Base-by-base conservation (phyloP, 2,797 vertebrate species). In the Hydrolagus colliei region DNA sequence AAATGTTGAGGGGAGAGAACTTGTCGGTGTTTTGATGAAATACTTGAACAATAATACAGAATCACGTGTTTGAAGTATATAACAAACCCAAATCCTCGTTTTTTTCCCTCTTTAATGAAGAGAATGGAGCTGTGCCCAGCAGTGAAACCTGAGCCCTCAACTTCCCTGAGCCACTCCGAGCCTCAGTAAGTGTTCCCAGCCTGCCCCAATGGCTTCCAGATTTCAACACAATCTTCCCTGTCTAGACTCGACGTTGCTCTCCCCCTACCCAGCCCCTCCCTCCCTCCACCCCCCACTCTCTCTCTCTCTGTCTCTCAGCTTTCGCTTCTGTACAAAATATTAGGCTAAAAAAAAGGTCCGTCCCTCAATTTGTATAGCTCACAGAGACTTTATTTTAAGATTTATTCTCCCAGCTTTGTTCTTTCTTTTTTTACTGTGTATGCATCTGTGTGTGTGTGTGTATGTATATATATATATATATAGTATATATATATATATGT, bases 171-270 rank as follows among this genome's bases (percentile, higher is more conserved):
- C 59, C 10, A 6, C 27, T 63, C 75, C 77, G 63, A 22, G 22
- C 20, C 77, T 92, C 89, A 92, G 93, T 89, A 89, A 92, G 91
- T 93, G 94, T 93, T 87, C 89, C 89, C 91, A 89, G 91, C 90
- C 89, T 89, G 90, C 89, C 92, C 90, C 92, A 95, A 96, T 95
- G 93, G 93, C 93, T 96, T 95, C 94, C 95, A 95, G 94, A 95
- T 95, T 94, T 94, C 94, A 93, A 93, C 91, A 92, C 93, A 94
- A 94, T 94, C 94, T 94, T 91, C 90, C 91, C 93, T 95, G 95
- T 96, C 95, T 96, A 96, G 95, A 96, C 95, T 95, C 93, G 91
- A 94, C 93, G 93, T 95, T 96, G 93, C 94, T 95, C 89, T 91
- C 41, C 6, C 41, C 6, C 1, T 6, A 52, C 1, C 41, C 27